Evolutionary conservation across 35 echinoderm and acorn worm genomes (phyloP).

Genomic region (Apostichopus parvimensis): DNA sequence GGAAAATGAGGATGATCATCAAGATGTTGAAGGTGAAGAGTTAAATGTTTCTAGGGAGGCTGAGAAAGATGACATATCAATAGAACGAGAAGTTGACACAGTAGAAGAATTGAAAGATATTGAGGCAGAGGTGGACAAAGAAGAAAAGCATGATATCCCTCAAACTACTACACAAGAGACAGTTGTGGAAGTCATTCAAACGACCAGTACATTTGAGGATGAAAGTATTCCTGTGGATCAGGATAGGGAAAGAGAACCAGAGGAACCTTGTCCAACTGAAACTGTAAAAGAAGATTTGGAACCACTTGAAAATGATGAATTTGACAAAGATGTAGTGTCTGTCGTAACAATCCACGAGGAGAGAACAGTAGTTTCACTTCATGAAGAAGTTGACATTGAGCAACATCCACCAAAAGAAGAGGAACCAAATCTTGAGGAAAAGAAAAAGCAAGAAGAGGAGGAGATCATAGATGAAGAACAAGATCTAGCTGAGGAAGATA

Average conservation of each 20-base stretch:
- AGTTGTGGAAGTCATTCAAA: background rate
- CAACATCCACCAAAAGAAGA: background rate
- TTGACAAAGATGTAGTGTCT: background rate
- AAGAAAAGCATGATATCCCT: background rate
- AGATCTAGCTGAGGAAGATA: background rate
- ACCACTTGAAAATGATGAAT: background rate
- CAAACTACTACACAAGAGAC: background rate
- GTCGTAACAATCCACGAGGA: constrained; percentile 1
- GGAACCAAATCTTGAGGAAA: background rate
- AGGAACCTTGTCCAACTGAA: background rate
- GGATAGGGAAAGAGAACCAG: background rate
- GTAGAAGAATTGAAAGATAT: background rate
- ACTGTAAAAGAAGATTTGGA: background rate
- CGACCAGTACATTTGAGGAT: no score
- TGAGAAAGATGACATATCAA: background rate
- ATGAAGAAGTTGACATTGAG: constrained; percentile 1
- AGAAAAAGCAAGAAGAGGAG: background rate
- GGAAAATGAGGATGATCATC: constrained; percentile 9
- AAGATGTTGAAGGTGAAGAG: constrained; percentile 43
- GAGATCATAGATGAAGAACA: background rate
- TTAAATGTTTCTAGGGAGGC: background rate
- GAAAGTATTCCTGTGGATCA: no score
- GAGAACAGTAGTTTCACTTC: background rate
- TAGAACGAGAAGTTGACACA: constrained; percentile 29
- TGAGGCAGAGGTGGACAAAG: background rate